Conservation (phyloP, 2,888 invertebrate species). For the Rotaria socialis region DNA sequence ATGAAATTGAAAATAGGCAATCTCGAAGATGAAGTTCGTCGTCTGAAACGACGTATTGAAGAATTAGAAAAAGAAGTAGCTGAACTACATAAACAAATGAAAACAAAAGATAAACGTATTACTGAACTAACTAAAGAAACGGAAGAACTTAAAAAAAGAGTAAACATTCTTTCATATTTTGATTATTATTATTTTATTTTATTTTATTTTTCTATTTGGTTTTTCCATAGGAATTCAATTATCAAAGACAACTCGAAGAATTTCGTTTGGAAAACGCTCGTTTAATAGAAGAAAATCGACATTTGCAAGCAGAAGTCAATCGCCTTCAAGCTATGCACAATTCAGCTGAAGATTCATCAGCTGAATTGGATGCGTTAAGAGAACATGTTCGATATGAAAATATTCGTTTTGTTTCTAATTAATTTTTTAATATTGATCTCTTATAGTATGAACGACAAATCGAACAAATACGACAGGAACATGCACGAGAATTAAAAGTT, state of each 20-base stretch:
- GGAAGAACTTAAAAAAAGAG: constrained; percentile 48
- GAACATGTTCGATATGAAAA: background rate
- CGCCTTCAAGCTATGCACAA: background rate
- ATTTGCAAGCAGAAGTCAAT: background rate
- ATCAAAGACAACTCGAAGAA: background rate
- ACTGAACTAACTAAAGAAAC: constrained; percentile 50
- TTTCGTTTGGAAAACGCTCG: background rate
- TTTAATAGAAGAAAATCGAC: background rate
- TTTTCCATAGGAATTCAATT: background rate
- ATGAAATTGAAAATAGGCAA: background rate
- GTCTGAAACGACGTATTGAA: constrained; percentile 20
- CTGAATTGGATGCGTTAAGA: background rate
- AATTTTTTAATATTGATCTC: background rate
- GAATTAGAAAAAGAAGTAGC: constrained; percentile 31
- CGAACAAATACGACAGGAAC: background rate
- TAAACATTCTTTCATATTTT: background rate
- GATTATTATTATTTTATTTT: background rate
- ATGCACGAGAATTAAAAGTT: constrained; percentile 51
- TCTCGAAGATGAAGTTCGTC: constrained; percentile 21
- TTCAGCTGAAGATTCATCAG: background rate
- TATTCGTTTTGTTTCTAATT: background rate
- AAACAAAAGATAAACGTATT: constrained; percentile 49
- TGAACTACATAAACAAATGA: background rate
- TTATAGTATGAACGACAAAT: constrained; percentile 19
- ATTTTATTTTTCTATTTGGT: background rate